Percentiles rank a stretch among this genome's conserved stretches.
Evolutionary conservation across 2,113 vertebrate species (phyloP).

Genomic region (Conger conger): DNA sequence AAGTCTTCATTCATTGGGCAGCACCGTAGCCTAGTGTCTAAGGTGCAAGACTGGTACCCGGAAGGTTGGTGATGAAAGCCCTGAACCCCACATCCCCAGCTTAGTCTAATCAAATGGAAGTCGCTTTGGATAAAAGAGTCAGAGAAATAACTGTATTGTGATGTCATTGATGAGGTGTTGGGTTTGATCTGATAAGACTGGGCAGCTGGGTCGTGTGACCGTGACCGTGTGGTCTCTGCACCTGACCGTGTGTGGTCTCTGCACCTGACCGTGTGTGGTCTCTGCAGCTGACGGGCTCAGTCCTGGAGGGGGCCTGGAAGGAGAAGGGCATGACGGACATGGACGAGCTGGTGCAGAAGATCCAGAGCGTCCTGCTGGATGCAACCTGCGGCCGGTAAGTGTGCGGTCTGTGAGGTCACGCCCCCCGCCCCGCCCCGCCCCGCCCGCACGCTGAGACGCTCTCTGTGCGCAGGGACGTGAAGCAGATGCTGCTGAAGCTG

Average conservation of each 20-base stretch:
- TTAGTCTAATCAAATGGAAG: too few species aligned
- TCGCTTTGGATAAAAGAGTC: too few species aligned
- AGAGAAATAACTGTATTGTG: too few species aligned
- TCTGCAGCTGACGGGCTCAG: conserved; percentile 86
- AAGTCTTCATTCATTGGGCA: too few species aligned
- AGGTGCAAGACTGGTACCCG: too few species aligned
- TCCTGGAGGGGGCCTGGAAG: conserved; percentile 93
- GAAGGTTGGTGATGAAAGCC: too few species aligned
- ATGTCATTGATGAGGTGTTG: neutral
- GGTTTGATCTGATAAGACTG: neutral
- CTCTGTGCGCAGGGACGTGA: conserved; percentile 79
- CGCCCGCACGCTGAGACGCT: too few species aligned
- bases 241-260: conserved; percentile 1
- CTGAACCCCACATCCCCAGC: too few species aligned
- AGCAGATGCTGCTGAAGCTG: conserved; percentile 89
- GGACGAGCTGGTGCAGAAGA: conserved; percentile 83
- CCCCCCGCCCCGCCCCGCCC: neutral
- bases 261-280: neutral
- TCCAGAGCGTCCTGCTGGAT: conserved; percentile 85
- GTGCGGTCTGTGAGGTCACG: neutral
- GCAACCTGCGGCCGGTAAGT: conserved; percentile 79
- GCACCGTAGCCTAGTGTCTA: too few species aligned
- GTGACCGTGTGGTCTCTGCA: too few species aligned
- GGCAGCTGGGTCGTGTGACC: neutral
- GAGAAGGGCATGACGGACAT: conserved; percentile 76